phyloP scores from a whole-genome alignment of 2,113 vertebrate genomes.

The Lepus timidus region DNA sequence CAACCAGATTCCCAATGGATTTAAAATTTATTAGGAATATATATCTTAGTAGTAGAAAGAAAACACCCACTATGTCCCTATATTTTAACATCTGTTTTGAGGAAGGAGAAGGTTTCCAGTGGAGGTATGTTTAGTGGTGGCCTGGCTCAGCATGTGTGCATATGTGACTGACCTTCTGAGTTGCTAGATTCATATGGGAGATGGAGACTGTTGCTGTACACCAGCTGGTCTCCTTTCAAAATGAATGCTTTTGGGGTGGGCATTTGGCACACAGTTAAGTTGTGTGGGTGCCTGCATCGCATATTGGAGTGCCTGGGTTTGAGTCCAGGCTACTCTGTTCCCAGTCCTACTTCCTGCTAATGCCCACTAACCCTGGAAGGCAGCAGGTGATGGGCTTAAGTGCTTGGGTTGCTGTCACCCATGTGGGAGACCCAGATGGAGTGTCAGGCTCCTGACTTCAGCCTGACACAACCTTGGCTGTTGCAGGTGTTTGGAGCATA shows the following conservation, averaged over 20 bases:
- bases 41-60: not conserved
- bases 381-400: no score
- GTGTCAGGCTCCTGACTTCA: no score
- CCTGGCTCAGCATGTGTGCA: not conserved
- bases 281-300: no score
- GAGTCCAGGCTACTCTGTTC: no score
- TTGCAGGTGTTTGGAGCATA: no score
- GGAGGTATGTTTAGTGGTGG: not conserved
- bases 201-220: not conserved
- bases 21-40: not conserved
- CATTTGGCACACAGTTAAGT: no score
- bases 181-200: not conserved
- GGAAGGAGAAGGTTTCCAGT: not conserved
- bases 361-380: no score
- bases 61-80: not conserved
- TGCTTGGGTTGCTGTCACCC: no score
- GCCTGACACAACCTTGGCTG: no score
- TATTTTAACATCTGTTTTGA: not conserved
- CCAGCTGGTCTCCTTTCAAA: not conserved
- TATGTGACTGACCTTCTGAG: not conserved
- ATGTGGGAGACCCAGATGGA: no score
- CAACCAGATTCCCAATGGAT: not conserved
- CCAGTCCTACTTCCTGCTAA: no score
- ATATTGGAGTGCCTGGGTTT: no score
- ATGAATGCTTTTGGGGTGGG: not conserved